phyloP scores from a whole-genome alignment of 1,140 invertebrate genomes.

The silkworm (Bombyx mori) region ASM3026992v2 NC_085115.1:14163501-14164000 shows the following conservation, averaged over 20 bases:
- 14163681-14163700: too few relatives aligned
- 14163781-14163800: too few relatives aligned
- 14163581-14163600: slow-evolving; percentile 59
- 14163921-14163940: neutral
- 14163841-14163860: too few relatives aligned
- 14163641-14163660: slow-evolving; percentile 46
- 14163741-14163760: too few relatives aligned
- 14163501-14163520: slow-evolving; percentile 55
- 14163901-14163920: too few relatives aligned
- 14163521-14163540: slow-evolving; percentile 58
- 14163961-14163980: neutral
- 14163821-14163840: too few relatives aligned
- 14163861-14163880: too few relatives aligned
- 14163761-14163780: too few relatives aligned
- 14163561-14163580: slow-evolving; percentile 60
- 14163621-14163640: slow-evolving; percentile 57
- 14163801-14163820: too few relatives aligned
- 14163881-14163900: too few relatives aligned
- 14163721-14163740: too few relatives aligned
- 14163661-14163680: slow-evolving; percentile 27
- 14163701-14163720: too few relatives aligned
- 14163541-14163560: slow-evolving; percentile 54
- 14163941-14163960: neutral
- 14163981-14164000: neutral
- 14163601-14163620: slow-evolving; percentile 54